Evolutionary conservation across 2,113 vertebrate species (phyloP).

Genomic region (Euleptes europaea): DNA sequence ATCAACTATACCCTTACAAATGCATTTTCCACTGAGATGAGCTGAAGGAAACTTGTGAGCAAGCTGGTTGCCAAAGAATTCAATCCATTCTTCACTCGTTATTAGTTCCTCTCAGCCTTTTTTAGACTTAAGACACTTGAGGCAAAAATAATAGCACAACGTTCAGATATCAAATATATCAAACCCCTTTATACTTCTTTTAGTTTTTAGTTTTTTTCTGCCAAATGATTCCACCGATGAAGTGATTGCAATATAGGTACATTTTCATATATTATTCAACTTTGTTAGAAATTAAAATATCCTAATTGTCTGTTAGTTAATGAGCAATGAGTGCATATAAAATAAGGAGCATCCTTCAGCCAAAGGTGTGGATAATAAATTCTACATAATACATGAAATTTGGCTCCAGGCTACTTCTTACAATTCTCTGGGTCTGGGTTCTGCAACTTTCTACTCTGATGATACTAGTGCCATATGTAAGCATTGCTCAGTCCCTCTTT

Average conservation of each 20-base stretch:
- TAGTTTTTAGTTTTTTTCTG: not conserved
- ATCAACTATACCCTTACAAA: not conserved
- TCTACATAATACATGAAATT: not conserved
- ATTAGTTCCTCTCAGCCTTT: not conserved
- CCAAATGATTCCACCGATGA: not conserved
- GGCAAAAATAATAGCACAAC: not conserved
- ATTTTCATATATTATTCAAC: not conserved
- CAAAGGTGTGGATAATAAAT: not conserved
- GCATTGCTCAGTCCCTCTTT: not conserved
- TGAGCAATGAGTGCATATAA: not conserved
- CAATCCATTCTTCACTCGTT: not conserved
- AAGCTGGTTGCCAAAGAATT: not conserved
- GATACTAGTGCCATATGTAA: no score
- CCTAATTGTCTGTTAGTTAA: not conserved
- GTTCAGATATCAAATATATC: not conserved
- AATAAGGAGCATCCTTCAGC: not conserved
- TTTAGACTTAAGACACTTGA: not conserved
- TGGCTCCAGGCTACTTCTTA: not conserved
- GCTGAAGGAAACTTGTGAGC: not conserved
- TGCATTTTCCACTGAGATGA: not conserved
- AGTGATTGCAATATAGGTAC: not conserved
- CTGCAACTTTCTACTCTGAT: no score
- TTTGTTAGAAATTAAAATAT: not conserved
- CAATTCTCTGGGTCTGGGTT: not conserved
- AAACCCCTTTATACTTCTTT: not conserved